These are phyloP conservation scores for Pyrrhia umbra DNA, from an alignment of 2,888 invertebrate genomes.

Conservation along the genomic window DNA sequence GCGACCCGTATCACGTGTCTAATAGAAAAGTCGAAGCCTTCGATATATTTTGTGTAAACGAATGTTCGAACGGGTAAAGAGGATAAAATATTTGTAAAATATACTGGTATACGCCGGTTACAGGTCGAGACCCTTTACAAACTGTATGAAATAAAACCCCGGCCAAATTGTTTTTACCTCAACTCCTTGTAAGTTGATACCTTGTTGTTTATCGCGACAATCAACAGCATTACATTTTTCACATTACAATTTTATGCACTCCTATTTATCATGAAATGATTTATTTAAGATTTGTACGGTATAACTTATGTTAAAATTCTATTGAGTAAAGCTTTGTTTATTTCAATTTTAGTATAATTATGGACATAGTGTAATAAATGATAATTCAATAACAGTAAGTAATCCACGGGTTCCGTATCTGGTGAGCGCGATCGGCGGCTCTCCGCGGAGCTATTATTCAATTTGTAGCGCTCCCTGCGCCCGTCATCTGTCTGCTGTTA, in stretches of 20 bases:
- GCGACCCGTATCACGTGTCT: slow-evolving; percentile 31
- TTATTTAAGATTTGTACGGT: no score
- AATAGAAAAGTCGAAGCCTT: slow-evolving; percentile 30
- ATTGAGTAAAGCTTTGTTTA: no score
- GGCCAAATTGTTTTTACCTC: slow-evolving; percentile 8
- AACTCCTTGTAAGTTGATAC: slow-evolving; percentile 9
- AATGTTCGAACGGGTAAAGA: slow-evolving; percentile 11
- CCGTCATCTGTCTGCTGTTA: slow-evolving; percentile 42
- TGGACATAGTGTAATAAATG: no score
- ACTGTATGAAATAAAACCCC: slow-evolving; percentile 13
- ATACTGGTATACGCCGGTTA: slow-evolving; percentile 8
- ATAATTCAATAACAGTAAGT: slow-evolving; percentile 4
- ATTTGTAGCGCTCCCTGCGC: slow-evolving; percentile 60
- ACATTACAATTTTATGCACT: no score
- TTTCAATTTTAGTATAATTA: no score
- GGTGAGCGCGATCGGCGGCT: slow-evolving; percentile 12
- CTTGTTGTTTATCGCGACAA: background rate
- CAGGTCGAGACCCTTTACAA: slow-evolving; percentile 19
- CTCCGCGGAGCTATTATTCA: slow-evolving; percentile 67
- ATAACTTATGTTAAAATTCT: no score
- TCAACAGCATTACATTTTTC: background rate
- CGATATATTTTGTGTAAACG: slow-evolving; percentile 12
- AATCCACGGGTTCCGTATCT: slow-evolving; percentile 1
- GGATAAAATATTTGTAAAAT: slow-evolving; percentile 26
- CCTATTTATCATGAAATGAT: no score